Evolutionary conservation across 64 coral and sea anemone genomes (phyloP).

Genomic region (Porites lutea): DNA sequence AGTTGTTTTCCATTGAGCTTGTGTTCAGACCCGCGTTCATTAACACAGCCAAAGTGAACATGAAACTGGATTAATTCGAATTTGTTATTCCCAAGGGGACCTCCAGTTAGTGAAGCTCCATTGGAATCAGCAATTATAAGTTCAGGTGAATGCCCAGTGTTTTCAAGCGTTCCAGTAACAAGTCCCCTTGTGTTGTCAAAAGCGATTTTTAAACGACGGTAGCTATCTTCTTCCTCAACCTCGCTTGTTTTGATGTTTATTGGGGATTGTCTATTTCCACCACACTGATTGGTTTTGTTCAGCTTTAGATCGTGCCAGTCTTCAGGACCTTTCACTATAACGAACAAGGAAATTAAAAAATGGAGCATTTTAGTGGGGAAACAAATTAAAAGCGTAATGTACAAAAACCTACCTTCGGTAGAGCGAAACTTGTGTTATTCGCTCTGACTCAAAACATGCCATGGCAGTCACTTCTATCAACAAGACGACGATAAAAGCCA

Average conservation of each 20-base stretch:
- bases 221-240: neutral
- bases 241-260: constrained; percentile 8
- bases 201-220: neutral
- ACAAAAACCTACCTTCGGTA: too few species aligned
- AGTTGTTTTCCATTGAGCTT: neutral
- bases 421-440: too few species aligned
- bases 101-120: neutral
- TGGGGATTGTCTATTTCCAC: neutral
- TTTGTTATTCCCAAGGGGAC: neutral
- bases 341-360: too few species aligned
- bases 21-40: constrained; percentile 17
- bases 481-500: too few species aligned
- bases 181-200: constrained; percentile 18
- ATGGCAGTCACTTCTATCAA: too few species aligned
- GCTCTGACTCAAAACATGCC: too few species aligned
- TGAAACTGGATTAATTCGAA: constrained; percentile 16
- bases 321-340: neutral
- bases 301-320: neutral
- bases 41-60: constrained; percentile 37
- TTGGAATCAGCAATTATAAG: neutral
- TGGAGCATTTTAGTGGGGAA: too few species aligned
- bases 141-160: neutral
- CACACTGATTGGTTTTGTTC: neutral
- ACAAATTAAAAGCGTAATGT: too few species aligned
- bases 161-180: neutral